Percentiles rank a stretch among this genome's conserved stretches.
phyloP scores from a whole-genome alignment of 2,113 vertebrate species.

The Clarias gariepinus region DNA sequence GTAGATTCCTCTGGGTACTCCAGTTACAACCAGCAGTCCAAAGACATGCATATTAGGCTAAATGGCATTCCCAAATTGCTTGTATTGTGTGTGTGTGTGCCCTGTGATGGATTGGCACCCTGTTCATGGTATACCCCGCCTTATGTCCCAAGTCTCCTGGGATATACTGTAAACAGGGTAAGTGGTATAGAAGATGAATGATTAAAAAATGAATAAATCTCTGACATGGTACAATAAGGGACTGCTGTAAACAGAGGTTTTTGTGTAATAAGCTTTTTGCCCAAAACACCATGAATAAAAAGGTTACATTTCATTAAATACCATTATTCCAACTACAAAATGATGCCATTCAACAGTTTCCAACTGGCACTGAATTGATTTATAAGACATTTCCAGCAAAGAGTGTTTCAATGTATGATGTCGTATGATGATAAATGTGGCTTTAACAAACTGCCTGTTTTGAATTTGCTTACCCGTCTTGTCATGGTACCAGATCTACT shows the following conservation, averaged over 20 bases:
- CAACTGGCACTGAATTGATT: background rate
- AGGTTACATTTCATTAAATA: background rate
- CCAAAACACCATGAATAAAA: background rate
- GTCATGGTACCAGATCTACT: background rate
- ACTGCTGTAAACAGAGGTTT: no score
- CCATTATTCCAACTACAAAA: background rate
- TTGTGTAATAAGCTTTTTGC: background rate
- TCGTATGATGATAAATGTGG: background rate
- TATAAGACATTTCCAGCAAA: background rate
- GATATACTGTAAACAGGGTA: no score
- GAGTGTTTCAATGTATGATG: background rate
- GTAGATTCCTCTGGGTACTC: no score
- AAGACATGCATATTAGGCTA: no score
- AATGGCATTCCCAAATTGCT: no score
- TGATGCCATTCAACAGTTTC: background rate
- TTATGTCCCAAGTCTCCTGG: no score
- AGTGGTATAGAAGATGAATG: no score
- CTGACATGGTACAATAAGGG: background rate
- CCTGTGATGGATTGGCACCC: no score
- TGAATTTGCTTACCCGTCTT: background rate
- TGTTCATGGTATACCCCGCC: no score
- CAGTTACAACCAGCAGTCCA: no score
- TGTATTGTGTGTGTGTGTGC: no score
- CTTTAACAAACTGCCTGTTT: background rate
- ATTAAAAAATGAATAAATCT: no score